Conservation (phyloP, 2,888 invertebrate genomes). For the Podotricha telesiphe region DNA sequence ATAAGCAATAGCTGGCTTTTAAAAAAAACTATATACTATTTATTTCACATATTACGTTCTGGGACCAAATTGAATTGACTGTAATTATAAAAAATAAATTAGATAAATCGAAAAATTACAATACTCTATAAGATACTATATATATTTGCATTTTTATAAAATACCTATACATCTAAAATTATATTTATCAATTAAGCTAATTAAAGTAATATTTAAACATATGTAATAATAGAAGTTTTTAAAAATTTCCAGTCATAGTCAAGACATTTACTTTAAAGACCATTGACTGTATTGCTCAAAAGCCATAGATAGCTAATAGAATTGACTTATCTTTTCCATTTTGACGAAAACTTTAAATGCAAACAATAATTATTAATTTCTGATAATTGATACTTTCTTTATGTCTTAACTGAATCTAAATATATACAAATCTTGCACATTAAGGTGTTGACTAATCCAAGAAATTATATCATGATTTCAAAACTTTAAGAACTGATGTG, state of each 20-base stretch:
- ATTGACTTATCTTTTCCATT: slow-evolving; percentile 13
- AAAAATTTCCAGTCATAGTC: slow-evolving; percentile 36
- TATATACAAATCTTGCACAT: background rate
- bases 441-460: background rate
- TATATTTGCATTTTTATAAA: slow-evolving; percentile 40
- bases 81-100: slow-evolving; percentile 42
- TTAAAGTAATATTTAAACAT: slow-evolving; percentile 44
- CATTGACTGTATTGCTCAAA: background rate
- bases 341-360: slow-evolving; percentile 18
- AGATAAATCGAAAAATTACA: slow-evolving; percentile 40
- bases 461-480: slow-evolving; percentile 4
- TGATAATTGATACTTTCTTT: slow-evolving; percentile 24
- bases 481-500: background rate
- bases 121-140: slow-evolving; percentile 38
- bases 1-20: slow-evolving; percentile 13
- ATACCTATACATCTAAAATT: slow-evolving; percentile 40
- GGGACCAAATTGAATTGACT: slow-evolving; percentile 27
- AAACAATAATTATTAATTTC: slow-evolving; percentile 11
- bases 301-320: slow-evolving; percentile 5
- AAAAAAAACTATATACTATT: slow-evolving; percentile 22
- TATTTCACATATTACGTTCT: slow-evolving; percentile 21
- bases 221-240: slow-evolving; percentile 35
- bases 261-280: slow-evolving; percentile 27
- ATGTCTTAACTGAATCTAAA: background rate
- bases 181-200: slow-evolving; percentile 45